Evolutionary conservation across 2,888 invertebrate species (phyloP).

Genomic region (Xestia ashworthii): DNA sequence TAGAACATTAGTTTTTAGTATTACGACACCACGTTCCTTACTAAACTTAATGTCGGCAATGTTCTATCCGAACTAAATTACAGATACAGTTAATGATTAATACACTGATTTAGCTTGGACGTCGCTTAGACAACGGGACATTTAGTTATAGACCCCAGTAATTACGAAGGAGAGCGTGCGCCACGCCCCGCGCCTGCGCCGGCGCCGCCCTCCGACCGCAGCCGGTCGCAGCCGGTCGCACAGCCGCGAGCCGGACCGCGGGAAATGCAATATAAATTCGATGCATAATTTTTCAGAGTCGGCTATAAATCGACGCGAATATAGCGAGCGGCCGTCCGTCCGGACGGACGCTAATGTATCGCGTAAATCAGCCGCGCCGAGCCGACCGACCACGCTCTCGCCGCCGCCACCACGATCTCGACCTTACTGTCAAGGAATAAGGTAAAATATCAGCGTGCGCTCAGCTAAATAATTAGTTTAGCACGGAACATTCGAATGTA

Average conservation of each 20-base stretch:
- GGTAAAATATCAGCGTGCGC: conserved; percentile 16
- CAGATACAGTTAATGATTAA: conserved; percentile 22
- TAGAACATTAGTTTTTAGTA: neutral
- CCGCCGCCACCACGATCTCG: neutral
- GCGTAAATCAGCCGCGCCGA: conserved; percentile 78
- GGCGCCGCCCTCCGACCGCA: conserved; percentile 42
- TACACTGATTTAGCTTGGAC: conserved; percentile 28
- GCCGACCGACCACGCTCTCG: conserved; percentile 21
- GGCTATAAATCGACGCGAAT: conserved; percentile 77
- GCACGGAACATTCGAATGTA: conserved; percentile 46
- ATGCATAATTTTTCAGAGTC: conserved; percentile 77
- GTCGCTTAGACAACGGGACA: conserved; percentile 24
- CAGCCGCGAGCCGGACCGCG: conserved; percentile 10
- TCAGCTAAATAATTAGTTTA: conserved; percentile 54
- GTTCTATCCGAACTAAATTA: conserved; percentile 22
- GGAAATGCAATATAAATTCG: conserved; percentile 72
- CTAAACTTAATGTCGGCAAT: conserved; percentile 9
- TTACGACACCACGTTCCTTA: conserved; percentile 2
- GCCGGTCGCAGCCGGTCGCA: neutral
- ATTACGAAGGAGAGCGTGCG: conserved; percentile 15
- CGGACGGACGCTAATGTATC: conserved; percentile 78
- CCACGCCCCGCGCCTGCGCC: conserved; percentile 42
- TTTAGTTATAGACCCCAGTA: conserved; percentile 13
- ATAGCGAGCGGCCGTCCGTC: conserved; percentile 68
- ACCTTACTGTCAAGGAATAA: conserved; percentile 33